phyloP scores from a whole-genome alignment of 2,797 vertebrate species.

The Channa striata region DNA sequence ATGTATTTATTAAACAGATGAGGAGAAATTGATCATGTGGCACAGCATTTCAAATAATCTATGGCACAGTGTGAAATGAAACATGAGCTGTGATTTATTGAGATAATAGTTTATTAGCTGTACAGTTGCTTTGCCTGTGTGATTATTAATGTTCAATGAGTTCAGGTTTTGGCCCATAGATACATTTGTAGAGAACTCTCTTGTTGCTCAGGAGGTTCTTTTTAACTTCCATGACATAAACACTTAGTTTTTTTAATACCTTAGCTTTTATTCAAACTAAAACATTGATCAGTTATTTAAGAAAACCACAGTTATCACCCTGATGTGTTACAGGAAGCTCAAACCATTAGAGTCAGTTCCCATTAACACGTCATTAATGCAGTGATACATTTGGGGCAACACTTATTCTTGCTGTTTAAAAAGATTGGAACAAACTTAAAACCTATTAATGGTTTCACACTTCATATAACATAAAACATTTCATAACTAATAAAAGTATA shows the following conservation, averaged over 20 bases:
- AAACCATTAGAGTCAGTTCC: not conserved
- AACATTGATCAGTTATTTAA: not conserved
- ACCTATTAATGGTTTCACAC: too few relatives aligned
- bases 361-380: not conserved
- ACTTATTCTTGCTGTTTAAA: too few relatives aligned
- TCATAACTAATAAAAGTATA: too few relatives aligned
- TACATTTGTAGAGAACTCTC: not conserved
- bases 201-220: not conserved
- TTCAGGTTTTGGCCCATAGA: not conserved
- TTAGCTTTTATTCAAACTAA: not conserved
- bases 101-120: too few relatives aligned
- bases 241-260: constrained; percentile 32
- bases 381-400: too few relatives aligned
- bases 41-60: too few relatives aligned
- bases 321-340: not conserved
- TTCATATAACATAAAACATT: too few relatives aligned
- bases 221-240: constrained; percentile 23
- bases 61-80: not conserved
- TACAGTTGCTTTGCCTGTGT: too few relatives aligned
- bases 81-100: too few relatives aligned
- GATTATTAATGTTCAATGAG: not conserved
- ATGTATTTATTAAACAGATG: not conserved
- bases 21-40: not conserved
- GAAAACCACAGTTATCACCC: not conserved
- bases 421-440: too few relatives aligned